Conservation (phyloP, 2,888 invertebrate genomes). For the Chorisops tibialis region DNA sequence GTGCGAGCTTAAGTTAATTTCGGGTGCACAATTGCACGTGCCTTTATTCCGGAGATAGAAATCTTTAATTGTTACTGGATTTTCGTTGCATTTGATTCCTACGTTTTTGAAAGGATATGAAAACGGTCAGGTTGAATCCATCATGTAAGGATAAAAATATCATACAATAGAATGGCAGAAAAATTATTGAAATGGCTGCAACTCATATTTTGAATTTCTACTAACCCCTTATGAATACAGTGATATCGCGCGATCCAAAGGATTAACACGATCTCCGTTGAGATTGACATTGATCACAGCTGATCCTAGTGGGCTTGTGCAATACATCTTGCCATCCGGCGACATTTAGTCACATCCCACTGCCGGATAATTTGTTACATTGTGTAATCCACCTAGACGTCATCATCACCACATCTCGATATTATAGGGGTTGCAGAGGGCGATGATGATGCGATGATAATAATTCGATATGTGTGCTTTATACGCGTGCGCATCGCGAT, state of each 20-base stretch:
- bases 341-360: slow-evolving; percentile 12
- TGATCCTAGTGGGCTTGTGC: background rate
- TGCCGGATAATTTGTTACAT: slow-evolving; percentile 29
- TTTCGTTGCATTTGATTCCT: background rate
- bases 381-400: slow-evolving; percentile 28
- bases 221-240: too few relatives aligned
- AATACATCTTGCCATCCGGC: background rate
- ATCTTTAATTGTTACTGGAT: slow-evolving; percentile 1
- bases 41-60: slow-evolving; percentile 7
- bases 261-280: slow-evolving; percentile 12
- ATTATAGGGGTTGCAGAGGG: slow-evolving; percentile 18
- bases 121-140: slow-evolving; percentile 7
- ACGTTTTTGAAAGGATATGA: slow-evolving; percentile 9
- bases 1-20: background rate
- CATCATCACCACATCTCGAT: slow-evolving; percentile 15
- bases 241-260: slow-evolving; percentile 13
- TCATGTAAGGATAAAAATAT: background rate
- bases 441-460: slow-evolving; percentile 17
- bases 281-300: slow-evolving; percentile 5
- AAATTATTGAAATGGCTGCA: slow-evolving; percentile 20
- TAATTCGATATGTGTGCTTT: slow-evolving; percentile 19
- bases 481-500: slow-evolving; percentile 26
- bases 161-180: slow-evolving; percentile 3
- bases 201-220: too few relatives aligned
- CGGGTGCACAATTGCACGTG: slow-evolving; percentile 10